A percentile compares a stretch with the other conserved stretches of the same genome.
Evolutionary conservation across 2,888 invertebrate genomes (phyloP).

Genomic region (Brenthis ino): DNA sequence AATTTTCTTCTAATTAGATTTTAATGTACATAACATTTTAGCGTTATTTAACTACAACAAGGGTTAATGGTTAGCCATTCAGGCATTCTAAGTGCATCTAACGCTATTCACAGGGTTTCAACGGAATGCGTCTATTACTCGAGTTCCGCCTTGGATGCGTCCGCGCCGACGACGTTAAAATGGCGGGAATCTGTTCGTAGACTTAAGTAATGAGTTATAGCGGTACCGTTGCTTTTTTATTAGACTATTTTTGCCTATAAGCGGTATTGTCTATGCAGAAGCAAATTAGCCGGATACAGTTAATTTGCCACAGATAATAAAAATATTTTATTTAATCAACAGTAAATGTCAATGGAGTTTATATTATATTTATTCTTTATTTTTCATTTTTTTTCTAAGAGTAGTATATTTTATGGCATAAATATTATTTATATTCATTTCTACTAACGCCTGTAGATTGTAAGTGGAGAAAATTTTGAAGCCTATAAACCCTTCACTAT

Average conservation of each 20-base stretch:
- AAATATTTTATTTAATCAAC: too few relatives aligned
- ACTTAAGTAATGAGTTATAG: conserved; percentile 46
- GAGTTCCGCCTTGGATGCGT: conserved; percentile 69
- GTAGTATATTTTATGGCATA: not conserved
- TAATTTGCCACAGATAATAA: too few relatives aligned
- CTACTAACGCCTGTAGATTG: conserved; percentile 20
- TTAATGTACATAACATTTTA: not conserved
- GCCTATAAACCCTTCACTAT: conserved; percentile 60
- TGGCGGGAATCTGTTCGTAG: conserved; percentile 56
- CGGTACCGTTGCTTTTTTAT: conserved; percentile 31
- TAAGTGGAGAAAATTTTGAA: conserved; percentile 36
- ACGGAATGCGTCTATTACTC: conserved; percentile 70
- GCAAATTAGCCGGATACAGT: too few relatives aligned
- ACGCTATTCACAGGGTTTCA: conserved; percentile 62
- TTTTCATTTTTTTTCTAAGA: not conserved
- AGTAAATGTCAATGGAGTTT: too few relatives aligned
- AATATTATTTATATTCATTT: too few relatives aligned
- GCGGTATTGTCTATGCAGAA: not conserved
- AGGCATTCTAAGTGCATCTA: conserved; percentile 56
- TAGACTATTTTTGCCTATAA: not conserved
- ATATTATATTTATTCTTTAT: too few relatives aligned
- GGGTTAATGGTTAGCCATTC: conserved; percentile 52
- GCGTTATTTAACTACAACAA: conserved; percentile 5
- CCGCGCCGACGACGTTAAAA: conserved; percentile 55
- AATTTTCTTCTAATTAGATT: not conserved